These are phyloP conservation scores for Pteropus rufus DNA, from an alignment of 2,797 vertebrate species.

Conservation along the genomic window DNA sequence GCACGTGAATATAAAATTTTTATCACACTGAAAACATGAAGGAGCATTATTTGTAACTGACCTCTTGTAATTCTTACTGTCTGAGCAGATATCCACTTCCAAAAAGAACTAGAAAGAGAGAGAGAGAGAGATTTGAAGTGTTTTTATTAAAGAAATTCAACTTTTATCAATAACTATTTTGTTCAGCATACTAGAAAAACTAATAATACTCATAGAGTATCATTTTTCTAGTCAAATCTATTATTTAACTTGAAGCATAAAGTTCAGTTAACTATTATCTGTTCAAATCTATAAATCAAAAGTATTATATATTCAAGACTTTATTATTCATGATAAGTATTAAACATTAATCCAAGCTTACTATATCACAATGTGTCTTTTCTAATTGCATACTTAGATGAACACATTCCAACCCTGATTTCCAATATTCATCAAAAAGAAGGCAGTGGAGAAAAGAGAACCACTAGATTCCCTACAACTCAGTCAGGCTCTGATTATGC, in stretches of 20 bases:
- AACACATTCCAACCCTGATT: conserved; percentile 30
- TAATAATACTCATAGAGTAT: conserved; percentile 36
- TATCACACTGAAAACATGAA: conserved; percentile 37
- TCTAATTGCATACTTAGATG: background rate
- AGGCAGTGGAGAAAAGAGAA: background rate
- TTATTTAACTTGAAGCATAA: conserved; percentile 50
- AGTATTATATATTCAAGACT: conserved; percentile 30
- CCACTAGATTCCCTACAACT: background rate
- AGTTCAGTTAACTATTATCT: conserved; percentile 16
- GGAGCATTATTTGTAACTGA: conserved; percentile 71
- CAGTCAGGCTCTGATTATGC: background rate
- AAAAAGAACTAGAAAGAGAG: conserved; percentile 81
- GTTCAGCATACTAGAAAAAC: conserved; percentile 43
- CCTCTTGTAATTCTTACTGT: conserved; percentile 81
- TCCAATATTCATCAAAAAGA: conserved; percentile 47
- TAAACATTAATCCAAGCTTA: conserved; percentile 46
- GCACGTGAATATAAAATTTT: background rate
- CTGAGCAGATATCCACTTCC: conserved; percentile 82
- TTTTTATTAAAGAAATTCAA: conserved; percentile 2
- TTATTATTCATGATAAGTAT: conserved; percentile 38
- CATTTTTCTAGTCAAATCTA: conserved; percentile 43
- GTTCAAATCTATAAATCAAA: conserved; percentile 49
- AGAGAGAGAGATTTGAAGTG: conserved; percentile 56
- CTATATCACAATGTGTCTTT: conserved; percentile 39
- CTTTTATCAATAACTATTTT: conserved; percentile 44